Percentiles rank a stretch among this genome's conserved stretches.
Evolutionary conservation across 2,888 invertebrate genomes (phyloP).

Genomic region (Sepioteuthis lessoniana): DNA sequence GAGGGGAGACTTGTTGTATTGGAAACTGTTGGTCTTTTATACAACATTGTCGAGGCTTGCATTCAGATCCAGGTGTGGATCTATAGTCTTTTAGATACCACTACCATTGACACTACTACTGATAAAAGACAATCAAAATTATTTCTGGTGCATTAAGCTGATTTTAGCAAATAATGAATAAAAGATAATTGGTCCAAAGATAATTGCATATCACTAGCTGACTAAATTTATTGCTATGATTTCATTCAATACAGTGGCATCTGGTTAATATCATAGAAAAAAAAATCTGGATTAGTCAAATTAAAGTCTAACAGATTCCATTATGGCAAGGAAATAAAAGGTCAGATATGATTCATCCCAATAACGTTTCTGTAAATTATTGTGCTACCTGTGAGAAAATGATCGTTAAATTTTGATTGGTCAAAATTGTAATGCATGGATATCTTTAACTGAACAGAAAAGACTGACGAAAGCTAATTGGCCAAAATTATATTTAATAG

Average conservation of each 20-base stretch:
- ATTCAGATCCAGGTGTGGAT: too few relatives aligned
- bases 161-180: not conserved
- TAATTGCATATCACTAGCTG: not conserved
- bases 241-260: not conserved
- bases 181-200: not conserved
- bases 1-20: too few relatives aligned
- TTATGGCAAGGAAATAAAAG: not conserved
- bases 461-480: not conserved
- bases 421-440: not conserved
- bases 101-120: too few relatives aligned
- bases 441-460: not conserved
- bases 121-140: not conserved
- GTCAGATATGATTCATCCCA: not conserved
- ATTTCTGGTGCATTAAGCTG: not conserved
- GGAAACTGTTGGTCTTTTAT: too few relatives aligned
- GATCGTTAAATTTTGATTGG: slow-evolving; percentile 6
- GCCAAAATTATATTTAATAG: slow-evolving; percentile 13
- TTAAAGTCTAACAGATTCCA: not conserved
- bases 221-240: not conserved
- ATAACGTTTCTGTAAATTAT: not conserved
- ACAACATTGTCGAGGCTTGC: too few relatives aligned
- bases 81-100: too few relatives aligned
- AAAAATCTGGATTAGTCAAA: not conserved
- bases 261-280: not conserved
- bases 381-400: not conserved